Conservation (phyloP, 2,888 invertebrate species). For the Patella pellucida region DNA sequence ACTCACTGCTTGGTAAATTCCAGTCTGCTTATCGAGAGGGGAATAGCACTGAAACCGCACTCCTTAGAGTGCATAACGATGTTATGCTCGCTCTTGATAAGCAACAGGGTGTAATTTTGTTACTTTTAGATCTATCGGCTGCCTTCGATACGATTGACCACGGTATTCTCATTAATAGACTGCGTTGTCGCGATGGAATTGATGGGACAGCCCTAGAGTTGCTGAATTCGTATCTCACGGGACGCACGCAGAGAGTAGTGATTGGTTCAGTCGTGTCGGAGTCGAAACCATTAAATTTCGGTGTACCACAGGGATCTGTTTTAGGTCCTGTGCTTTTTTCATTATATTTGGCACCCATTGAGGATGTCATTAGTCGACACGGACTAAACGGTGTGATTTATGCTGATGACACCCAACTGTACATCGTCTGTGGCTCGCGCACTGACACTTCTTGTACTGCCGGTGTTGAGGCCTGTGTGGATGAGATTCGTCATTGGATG, state of each 20-base stretch:
- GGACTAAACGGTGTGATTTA: background rate
- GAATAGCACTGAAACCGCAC: too few species aligned
- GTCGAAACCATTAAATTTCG: background rate
- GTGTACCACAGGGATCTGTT: constrained; percentile 9
- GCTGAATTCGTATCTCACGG: background rate
- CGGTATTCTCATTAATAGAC: background rate
- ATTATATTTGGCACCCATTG: background rate
- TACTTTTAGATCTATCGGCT: background rate
- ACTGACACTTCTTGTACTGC: background rate
- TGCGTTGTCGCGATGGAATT: background rate
- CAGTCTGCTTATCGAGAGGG: too few species aligned
- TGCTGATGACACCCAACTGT: constrained; percentile 3
- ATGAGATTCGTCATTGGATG: constrained; percentile 7
- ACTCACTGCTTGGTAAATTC: too few species aligned
- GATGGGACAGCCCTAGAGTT: background rate
- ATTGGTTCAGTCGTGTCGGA: background rate
- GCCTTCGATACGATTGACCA: background rate
- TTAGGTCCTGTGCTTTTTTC: background rate
- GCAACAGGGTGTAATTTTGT: background rate
- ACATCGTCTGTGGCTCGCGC: background rate
- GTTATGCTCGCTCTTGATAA: too few species aligned
- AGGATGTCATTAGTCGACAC: background rate
- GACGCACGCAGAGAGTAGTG: background rate
- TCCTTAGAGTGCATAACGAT: too few species aligned
- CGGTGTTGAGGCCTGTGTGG: background rate